Percentiles rank a stretch among this genome's conserved stretches.
These are phyloP conservation scores for Pherbina coryleti DNA, from an alignment of 2,888 invertebrate species.

Conservation along the genomic window DNA sequence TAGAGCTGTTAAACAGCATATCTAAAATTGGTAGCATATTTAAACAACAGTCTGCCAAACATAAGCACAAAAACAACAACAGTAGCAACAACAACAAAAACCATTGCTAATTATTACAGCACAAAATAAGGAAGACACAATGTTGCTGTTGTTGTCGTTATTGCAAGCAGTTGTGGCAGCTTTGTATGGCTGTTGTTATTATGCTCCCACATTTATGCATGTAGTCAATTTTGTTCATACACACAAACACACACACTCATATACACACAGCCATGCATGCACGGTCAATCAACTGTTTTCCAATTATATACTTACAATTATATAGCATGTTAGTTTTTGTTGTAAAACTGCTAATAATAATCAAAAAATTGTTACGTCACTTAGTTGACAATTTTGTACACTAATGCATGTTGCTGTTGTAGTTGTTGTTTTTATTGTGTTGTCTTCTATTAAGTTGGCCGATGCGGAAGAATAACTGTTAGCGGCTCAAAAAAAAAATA, in stretches of 20 bases:
- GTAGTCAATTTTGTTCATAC: not conserved
- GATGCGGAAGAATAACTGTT: constrained; percentile 31
- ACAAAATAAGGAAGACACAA: constrained; percentile 12
- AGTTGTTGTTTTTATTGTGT: not conserved
- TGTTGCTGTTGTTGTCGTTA: constrained; percentile 9
- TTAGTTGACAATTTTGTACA: constrained; percentile 13
- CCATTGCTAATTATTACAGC: constrained; percentile 16
- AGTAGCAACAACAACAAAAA: constrained; percentile 19
- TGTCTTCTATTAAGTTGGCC: not conserved
- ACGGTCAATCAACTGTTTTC: constrained; percentile 31
- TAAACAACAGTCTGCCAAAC: not conserved
- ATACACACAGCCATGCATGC: constrained; percentile 6
- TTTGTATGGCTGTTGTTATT: not conserved
- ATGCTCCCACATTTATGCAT: constrained; percentile 13
- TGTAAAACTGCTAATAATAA: constrained; percentile 4
- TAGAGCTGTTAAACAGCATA: not conserved
- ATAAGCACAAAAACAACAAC: constrained; percentile 7
- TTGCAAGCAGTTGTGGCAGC: not conserved
- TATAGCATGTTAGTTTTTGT: not conserved
- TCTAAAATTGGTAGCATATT: not conserved
- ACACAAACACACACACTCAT: not conserved
- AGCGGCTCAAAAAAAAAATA: not conserved
- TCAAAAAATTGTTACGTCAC: constrained; percentile 22
- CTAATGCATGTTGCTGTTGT: not conserved
- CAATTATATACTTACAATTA: not conserved